Evolutionary conservation across 2,797 vertebrate species (phyloP), one percentile per base, ranked within the genome.

Genomic region (Lates japonicus): DNA sequence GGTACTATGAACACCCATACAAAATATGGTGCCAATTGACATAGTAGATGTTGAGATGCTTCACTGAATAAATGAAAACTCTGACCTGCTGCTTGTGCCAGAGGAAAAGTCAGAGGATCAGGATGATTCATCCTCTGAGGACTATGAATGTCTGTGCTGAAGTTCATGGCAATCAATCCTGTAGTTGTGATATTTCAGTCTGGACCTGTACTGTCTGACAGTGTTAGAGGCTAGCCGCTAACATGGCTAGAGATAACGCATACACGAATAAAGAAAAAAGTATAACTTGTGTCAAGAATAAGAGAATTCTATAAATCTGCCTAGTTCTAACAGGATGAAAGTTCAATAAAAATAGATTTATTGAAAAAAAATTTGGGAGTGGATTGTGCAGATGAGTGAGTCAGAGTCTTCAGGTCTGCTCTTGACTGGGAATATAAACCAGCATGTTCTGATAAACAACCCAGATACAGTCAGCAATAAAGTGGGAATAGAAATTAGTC

Each of bases 371-470:
- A 73, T 8, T 0, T 2, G 10, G 4, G 65, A 64, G 31, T 37
- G 65, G 35, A 64, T 55, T 42, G 3, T 12, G 25, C 37, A 67
- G 62, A 73, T 1, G 0, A 59, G 13, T 88, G 81, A 87, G 66
- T 81, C 86, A 74, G 59, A 57, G 17, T 29, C 33, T 67, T 78
- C 60, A 42, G 7, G 73, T 85, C 61, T 80, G 71, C 71, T 82
- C 57, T 74, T 76, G 66, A 58, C 9, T 4, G 65, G 4, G 64
- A 78, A 70, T 16, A 39, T 14, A 37, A 73, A 13, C 9, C 55
- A 58, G 25, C 2, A 4, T 25, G 22, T 11, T 70, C 16, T 49
- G 58, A 42, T 67, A 59, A 82, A 83, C 20, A 71, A 31, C 52
- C 5, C 54, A 70, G 35, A 71, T 66, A 39, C 33, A 51, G 31